Evolutionary conservation across 2,113 vertebrate genomes (phyloP).

Genomic region (Barbus barbus): DNA sequence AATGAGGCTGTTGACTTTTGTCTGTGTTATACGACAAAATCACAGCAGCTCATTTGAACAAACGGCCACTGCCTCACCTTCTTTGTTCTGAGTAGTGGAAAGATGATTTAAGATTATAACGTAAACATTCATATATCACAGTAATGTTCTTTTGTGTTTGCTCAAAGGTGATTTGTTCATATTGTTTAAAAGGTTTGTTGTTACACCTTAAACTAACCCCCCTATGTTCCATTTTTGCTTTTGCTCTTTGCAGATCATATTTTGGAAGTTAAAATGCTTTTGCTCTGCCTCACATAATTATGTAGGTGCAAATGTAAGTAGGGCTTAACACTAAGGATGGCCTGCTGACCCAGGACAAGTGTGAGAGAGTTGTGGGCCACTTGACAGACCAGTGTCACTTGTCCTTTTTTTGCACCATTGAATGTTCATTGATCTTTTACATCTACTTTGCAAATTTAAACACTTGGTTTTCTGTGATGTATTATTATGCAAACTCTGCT

Average conservation of each 20-base stretch:
- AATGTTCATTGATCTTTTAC: not conserved
- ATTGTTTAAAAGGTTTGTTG: not conserved
- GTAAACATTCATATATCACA: not conserved
- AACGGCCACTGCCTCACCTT: not conserved
- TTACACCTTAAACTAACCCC: not conserved
- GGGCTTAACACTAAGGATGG: not conserved
- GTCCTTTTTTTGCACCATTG: not conserved
- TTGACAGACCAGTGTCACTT: not conserved
- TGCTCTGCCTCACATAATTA: not conserved
- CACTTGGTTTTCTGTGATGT: not conserved
- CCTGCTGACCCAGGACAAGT: not conserved
- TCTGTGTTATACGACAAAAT: not conserved
- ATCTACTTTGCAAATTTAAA: conserved; percentile 1
- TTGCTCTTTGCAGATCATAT: not conserved
- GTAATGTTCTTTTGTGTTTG: not conserved
- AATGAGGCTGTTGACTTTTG: conserved; percentile 5
- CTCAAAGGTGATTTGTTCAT: conserved; percentile 18
- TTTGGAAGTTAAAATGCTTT: not conserved
- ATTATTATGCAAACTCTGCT: not conserved
- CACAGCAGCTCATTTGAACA: not conserved
- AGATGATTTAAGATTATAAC: not conserved
- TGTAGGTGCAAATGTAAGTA: not conserved
- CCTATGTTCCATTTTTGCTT: not conserved
- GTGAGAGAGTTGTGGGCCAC: not conserved
- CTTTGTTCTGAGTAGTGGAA: not conserved